Conservation (phyloP, 2,888 invertebrate species). For the Gnatocerus cornutus region DNA sequence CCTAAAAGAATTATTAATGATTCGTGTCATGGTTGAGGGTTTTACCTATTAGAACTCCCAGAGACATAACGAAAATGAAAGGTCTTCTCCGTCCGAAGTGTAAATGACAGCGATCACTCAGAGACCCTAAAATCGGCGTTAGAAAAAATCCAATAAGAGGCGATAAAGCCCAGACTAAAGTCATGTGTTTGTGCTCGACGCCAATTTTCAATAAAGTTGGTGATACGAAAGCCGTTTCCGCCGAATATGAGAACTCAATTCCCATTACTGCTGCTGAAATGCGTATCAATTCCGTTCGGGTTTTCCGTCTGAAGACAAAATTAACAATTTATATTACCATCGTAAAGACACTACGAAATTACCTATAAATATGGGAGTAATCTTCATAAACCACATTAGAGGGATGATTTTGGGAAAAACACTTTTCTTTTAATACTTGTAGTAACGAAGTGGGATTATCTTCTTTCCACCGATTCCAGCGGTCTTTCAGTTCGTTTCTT, state of each 20-base stretch:
- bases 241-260: constrained; percentile 97
- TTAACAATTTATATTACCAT: constrained; percentile 2
- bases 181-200: constrained; percentile 94
- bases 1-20: constrained; percentile 73
- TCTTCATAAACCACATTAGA: constrained; percentile 70
- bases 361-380: constrained; percentile 82
- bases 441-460: constrained; percentile 74
- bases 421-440: constrained; percentile 71
- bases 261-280: constrained; percentile 97
- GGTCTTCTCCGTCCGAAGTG: constrained; percentile 90
- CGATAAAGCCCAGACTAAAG: constrained; percentile 95
- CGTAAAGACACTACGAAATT: constrained; percentile 33
- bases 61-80: constrained; percentile 90
- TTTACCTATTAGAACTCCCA: constrained; percentile 90
- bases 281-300: constrained; percentile 85
- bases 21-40: neutral
- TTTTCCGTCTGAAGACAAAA: constrained; percentile 78
- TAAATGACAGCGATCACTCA: constrained; percentile 91
- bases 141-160: constrained; percentile 95
- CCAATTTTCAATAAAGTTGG: constrained; percentile 95
- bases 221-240: constrained; percentile 97
- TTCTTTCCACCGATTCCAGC: constrained; percentile 78
- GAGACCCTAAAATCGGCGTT: constrained; percentile 92
- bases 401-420: constrained; percentile 50
- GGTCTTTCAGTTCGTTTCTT: constrained; percentile 78